phyloP scores from a whole-genome alignment of 2,797 vertebrate species.

The Danio choprae region DNA sequence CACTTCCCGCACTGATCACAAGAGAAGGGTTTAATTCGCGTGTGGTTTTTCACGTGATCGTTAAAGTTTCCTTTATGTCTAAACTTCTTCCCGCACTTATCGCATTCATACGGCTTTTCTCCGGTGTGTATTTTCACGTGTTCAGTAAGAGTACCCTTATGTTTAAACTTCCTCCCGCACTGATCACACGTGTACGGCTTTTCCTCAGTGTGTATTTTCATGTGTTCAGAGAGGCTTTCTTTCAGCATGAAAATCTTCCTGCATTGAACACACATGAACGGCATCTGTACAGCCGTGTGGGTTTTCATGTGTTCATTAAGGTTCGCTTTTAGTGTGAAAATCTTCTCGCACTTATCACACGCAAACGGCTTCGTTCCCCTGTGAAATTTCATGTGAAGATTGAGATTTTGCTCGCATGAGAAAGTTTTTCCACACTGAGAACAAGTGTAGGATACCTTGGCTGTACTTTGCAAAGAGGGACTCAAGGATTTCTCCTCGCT shows the following conservation, averaged over 20 bases:
- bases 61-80: neutral
- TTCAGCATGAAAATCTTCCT: neutral
- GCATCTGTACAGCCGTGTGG: neutral
- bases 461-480: neutral
- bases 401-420: neutral
- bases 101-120: neutral
- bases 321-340: neutral
- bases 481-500: neutral
- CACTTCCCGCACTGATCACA: conserved; percentile 3
- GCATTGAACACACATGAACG: neutral
- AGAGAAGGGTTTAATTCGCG: neutral
- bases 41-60: neutral
- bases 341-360: neutral
- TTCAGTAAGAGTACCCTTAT: neutral
- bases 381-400: neutral
- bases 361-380: neutral
- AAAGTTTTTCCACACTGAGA: neutral
- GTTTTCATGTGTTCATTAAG: neutral
- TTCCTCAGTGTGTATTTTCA: neutral
- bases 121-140: neutral
- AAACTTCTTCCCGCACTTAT: conserved; percentile 2
- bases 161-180: neutral
- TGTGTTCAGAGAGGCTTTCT: neutral
- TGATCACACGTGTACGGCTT: neutral
- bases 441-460: neutral